Percentiles rank a stretch among this genome's conserved stretches.
These are phyloP conservation scores for Astyanax mexicanus DNA, from an alignment of 2,797 vertebrate species.

Conservation along the genomic window DNA sequence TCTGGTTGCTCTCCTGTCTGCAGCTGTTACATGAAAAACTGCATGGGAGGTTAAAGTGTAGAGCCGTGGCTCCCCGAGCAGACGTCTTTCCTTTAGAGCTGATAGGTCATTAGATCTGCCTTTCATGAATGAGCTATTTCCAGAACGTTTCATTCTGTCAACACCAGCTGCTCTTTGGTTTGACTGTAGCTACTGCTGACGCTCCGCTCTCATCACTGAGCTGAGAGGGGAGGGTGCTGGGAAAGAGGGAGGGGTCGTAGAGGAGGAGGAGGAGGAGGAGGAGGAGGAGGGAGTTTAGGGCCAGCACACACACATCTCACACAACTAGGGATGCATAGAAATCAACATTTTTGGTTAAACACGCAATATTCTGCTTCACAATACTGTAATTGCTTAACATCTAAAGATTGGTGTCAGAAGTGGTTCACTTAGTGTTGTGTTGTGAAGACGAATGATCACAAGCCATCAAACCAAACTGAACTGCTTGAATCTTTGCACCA, in stretches of 20 bases:
- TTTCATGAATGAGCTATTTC: constrained; percentile 59
- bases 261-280: constrained; percentile 10
- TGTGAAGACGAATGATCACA: too few relatives aligned
- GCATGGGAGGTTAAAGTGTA: constrained; percentile 48
- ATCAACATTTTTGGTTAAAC: too few relatives aligned
- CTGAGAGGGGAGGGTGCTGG: constrained; percentile 26
- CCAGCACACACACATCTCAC: constrained; percentile 33
- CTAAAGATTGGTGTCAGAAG: too few relatives aligned
- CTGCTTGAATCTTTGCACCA: too few relatives aligned
- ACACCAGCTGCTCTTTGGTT: constrained; percentile 57
- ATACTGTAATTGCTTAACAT: too few relatives aligned
- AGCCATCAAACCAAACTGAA: too few relatives aligned
- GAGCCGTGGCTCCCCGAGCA: constrained; percentile 55
- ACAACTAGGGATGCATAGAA: too few relatives aligned
- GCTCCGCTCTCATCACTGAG: constrained; percentile 23
- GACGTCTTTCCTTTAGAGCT: constrained; percentile 44
- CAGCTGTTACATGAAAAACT: constrained; percentile 53
- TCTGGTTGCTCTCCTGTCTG: constrained; percentile 57
- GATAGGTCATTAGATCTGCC: constrained; percentile 53
- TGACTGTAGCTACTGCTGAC: constrained; percentile 48
- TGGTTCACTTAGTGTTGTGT: too few relatives aligned
- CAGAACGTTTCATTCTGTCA: constrained; percentile 57
- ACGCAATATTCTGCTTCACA: too few relatives aligned
- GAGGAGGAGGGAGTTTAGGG: constrained; percentile 9
- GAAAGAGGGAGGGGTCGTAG: too few relatives aligned